Evolutionary conservation across 1,140 invertebrate species (phyloP).

Genomic region (Dendroctonus valens): DNA sequence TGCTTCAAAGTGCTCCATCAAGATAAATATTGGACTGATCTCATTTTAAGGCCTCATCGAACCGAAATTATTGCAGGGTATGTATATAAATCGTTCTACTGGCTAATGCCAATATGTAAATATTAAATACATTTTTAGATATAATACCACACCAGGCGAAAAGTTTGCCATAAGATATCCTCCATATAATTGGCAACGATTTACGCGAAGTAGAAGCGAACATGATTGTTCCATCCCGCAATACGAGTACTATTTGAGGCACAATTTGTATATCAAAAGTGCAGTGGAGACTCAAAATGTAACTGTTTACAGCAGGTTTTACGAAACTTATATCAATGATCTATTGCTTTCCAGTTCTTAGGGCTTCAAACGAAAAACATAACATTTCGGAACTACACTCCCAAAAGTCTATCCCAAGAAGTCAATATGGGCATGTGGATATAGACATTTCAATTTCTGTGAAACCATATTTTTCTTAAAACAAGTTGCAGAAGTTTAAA

Average conservation of each 20-base stretch:
- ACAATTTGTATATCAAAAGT: conserved; percentile 61
- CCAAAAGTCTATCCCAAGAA: conserved; percentile 59
- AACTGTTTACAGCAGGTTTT: background rate
- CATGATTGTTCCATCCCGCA: conserved; percentile 31
- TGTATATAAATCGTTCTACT: conserved; percentile 2
- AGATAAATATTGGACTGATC: conserved; percentile 46
- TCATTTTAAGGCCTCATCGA: conserved; percentile 22
- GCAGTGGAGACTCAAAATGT: conserved; percentile 51
- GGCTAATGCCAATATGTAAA: background rate
- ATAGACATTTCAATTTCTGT: conserved; percentile 13
- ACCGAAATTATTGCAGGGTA: conserved; percentile 29
- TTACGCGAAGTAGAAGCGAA: conserved; percentile 26
- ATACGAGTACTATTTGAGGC: conserved; percentile 55
- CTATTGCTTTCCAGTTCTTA: conserved; percentile 21
- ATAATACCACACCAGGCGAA: conserved; percentile 57
- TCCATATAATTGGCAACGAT: conserved; percentile 8
- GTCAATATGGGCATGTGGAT: conserved; percentile 51
- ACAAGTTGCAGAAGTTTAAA: too few relatives aligned
- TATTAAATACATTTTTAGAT: conserved; percentile 16
- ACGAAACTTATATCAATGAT: background rate
- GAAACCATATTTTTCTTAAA: background rate
- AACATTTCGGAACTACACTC: conserved; percentile 65
- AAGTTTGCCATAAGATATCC: conserved; percentile 49
- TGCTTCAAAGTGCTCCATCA: conserved; percentile 19
- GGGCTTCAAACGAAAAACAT: conserved; percentile 44